Base-by-base conservation (phyloP, 2,888 invertebrate species). In the Amiota mariae region DNA sequence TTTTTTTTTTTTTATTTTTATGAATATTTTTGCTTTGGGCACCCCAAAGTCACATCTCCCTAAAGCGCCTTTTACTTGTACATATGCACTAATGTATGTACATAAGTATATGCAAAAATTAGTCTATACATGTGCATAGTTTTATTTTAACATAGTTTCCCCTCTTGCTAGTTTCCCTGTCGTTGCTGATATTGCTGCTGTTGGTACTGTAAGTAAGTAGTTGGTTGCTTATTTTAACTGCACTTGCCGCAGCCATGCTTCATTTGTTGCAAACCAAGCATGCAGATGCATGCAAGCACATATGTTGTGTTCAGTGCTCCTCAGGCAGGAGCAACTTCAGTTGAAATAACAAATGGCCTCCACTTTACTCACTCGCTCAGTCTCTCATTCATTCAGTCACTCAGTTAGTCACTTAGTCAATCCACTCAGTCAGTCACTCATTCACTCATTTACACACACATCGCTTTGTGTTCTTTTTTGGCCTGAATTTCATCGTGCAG, bases 261-360 rank as follows among this genome's bases (percentile, higher is more conserved):
- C 81, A 85, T 85, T 87, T 86, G 87, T 80, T 81, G 82, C 86
- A 87, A 87, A 87, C 86, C 85, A 87, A 84, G 86, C 87, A 85
- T 85, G 78, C 81, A 81, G 78, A 81, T 11, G 57, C 15, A n/a
- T 57, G 56, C 56, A 56, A 3, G 57, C 57, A 57, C 36, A 36
- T 36, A 36, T 36, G 36, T 36, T 36, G 36, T 36, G 8, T 36
- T 36, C 24, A 24, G 36, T 75, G 76, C 82, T 78, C 75, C 73
- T 74, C 73, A 74, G 76, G 24, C 70, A 51, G 54, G 24, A 49
- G 24, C 51, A 24, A n/a, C n/a, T 8, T 15, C 20, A 13, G 13
- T 13, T 24, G 54, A 57, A 36, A 24, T 36, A 13, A 56, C 63
- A 59, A 59, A 18, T 59, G 20, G 59, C 59, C 59, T 24, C 59